Base-by-base conservation (phyloP, 2,113 vertebrate species). In the Phocoena phocoena region DNA sequence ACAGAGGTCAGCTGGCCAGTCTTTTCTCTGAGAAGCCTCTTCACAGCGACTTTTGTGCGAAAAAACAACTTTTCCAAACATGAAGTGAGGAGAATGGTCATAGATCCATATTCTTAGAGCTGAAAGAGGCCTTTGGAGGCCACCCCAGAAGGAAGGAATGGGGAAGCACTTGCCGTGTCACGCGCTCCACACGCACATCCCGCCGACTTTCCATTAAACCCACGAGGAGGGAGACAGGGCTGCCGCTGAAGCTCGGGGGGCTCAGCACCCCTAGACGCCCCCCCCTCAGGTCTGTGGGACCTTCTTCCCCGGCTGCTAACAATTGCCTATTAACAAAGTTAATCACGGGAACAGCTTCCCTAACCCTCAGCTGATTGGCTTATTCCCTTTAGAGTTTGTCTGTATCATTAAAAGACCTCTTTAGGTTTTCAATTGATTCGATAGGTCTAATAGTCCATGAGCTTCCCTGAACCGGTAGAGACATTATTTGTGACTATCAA, bases 401-500 rank as follows among this genome's bases (percentile, higher is more conserved):
- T 47, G 67, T 71, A n/a, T 81, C 33, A 14, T 25, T 70, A 50
- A 93, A 95, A 74, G 60, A 38, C 28, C 38, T 67, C 62, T 17
- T 28, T 33, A 1, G 90, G 28, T 58, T 87, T 63, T 31, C 71
- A 38, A 96, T 74, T 36, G 95, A 88, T 58, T 62, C 50, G 44
- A 36, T 41, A 13, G 84, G 60, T 97, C 95, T 80, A 41, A n/a
- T 4, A 77, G 89, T 73, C 44, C 74, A 80, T 36, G 50, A 58
- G 80, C 76, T 38, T 88, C 74, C 11, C 92, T 23, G 92, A 73
- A 90, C 67, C 50, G 67, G 65, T 25, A 36, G 83, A 90, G 87
- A 90, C 70, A 12, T 76, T 92, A 93, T 97, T 95, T 97, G 93
- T 85, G 83, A 94, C 80, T 86, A 93, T 96, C 96, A 88, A 97